These are phyloP conservation scores for Ophion obscuratus DNA, from an alignment of 2,888 invertebrate genomes.

Conservation along the genomic window DNA sequence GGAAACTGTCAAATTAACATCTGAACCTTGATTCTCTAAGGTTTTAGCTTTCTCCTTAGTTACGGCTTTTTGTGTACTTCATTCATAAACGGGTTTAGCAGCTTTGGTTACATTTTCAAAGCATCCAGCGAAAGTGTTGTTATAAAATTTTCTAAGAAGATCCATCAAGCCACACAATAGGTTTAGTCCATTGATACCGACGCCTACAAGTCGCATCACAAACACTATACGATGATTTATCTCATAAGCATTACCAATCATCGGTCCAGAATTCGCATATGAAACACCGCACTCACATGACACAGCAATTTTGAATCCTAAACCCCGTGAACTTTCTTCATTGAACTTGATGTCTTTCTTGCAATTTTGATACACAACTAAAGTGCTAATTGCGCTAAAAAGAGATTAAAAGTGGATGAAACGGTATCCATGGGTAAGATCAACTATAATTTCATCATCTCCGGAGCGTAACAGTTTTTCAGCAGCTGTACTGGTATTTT, in stretches of 20 bases:
- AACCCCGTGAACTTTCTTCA: slow-evolving; percentile 50
- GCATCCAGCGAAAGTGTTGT: slow-evolving; percentile 51
- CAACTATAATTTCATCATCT: background rate
- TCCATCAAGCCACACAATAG: slow-evolving; percentile 57
- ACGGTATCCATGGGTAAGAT: slow-evolving; percentile 41
- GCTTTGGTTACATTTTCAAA: slow-evolving; percentile 53
- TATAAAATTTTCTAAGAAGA: too few relatives aligned
- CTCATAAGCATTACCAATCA: slow-evolving; percentile 57
- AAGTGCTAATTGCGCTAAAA: slow-evolving; percentile 50
- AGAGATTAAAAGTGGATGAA: slow-evolving; percentile 43
- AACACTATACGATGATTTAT: slow-evolving; percentile 49
- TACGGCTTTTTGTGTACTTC: slow-evolving; percentile 48
- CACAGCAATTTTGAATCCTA: slow-evolving; percentile 26
- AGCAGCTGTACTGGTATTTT: too few relatives aligned
- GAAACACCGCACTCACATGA: too few relatives aligned
- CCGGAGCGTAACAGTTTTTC: too few relatives aligned
- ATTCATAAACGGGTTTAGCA: slow-evolving; percentile 50
- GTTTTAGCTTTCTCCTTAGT: slow-evolving; percentile 61
- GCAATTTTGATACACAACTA: slow-evolving; percentile 38
- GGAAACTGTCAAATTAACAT: slow-evolving; percentile 64
- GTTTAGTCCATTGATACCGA: slow-evolving; percentile 67
- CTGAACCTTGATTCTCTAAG: slow-evolving; percentile 51
- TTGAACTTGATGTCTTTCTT: slow-evolving; percentile 38
- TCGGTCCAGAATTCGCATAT: background rate
- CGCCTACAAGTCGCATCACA: slow-evolving; percentile 54